Percentiles rank a stretch among this genome's conserved stretches.
phyloP scores from a whole-genome alignment of 2,797 vertebrate species.

The Neomorphus geoffroyi region DNA sequence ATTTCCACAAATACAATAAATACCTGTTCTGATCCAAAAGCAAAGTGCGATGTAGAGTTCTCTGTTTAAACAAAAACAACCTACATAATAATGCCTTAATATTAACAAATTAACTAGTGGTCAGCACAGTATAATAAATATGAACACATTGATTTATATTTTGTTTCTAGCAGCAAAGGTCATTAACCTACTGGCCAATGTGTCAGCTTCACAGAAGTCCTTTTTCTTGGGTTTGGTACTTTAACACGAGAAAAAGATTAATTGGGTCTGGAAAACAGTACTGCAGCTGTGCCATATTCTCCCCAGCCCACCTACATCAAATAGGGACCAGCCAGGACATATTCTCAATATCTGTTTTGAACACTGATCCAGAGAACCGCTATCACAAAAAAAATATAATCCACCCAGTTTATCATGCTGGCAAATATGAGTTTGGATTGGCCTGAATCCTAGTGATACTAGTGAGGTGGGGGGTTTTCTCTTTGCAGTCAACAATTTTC shows the following conservation, averaged over 20 bases:
- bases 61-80: conserved; percentile 45
- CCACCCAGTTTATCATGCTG: not conserved
- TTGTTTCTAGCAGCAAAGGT: conserved; percentile 76
- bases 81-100: conserved; percentile 61
- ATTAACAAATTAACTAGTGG: conserved; percentile 64
- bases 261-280: not conserved
- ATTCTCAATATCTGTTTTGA: not conserved
- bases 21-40: conserved; percentile 50
- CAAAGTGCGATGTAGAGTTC: conserved; percentile 41
- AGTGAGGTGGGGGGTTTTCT: not conserved
- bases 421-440: not conserved
- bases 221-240: conserved; percentile 1
- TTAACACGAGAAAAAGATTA: not conserved
- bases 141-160: conserved; percentile 60
- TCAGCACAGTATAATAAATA: conserved; percentile 73
- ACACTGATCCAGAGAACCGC: not conserved
- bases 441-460: not conserved
- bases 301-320: not conserved
- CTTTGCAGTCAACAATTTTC: not conserved
- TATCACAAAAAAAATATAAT: not conserved
- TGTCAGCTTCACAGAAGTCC: conserved; percentile 48
- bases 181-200: conserved; percentile 70
- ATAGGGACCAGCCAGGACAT: not conserved
- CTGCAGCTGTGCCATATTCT: not conserved
- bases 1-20: conserved; percentile 68